Evolutionary conservation across 2,113 vertebrate genomes (phyloP), one percentile per base, ranked within the genome.

Genomic region (Eleginops maclovinus): DNA sequence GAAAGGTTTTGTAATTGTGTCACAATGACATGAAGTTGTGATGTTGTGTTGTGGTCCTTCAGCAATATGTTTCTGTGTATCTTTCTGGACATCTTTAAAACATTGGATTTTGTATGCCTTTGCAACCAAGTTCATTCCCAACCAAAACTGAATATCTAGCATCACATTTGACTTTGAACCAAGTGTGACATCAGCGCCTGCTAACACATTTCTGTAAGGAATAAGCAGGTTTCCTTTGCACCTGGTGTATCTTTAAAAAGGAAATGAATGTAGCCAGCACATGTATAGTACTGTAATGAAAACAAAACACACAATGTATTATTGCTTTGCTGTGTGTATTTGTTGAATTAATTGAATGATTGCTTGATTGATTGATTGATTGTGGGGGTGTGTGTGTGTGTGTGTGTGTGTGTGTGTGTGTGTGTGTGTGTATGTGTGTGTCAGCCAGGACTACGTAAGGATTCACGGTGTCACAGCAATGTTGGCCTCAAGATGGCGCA

Each of bases 1-100:
- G 90, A 93, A 91, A 92, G 92, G 90, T 67, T 84, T 73, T 77
- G 43, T 80, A 74, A 59, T 47, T 84, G 68, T 93, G 90, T 93
- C 92, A 90, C 73, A 87, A n/a, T 91, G 92, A 91, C 89, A 91
- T 84, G 61, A 83, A 77, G 22, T 67, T 59, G 53, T 77, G 60
- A 85, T 80, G 79, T 83, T 40, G 47, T 79, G 61, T 74, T 72
- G 69, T 84, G 28, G 15, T 53, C 63, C 67, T 76, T 41, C 15
- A 74, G 64, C 81, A 77, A 75, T 89, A 73, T 26, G 44, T 82
- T 31, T 62, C 47, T 71, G 65, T 83, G 75, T 77, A 16, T 77
- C 47, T 70, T 67, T 63, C 54, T 62, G 41, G 68, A 11, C 31
- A 21, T 64, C 26, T 44, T 31, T 7, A 41, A 51, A 59, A 26